A percentile compares a stretch with the other conserved stretches of the same genome.
These are phyloP conservation scores for Dolichomitus sp. DNA, from an alignment of 2,888 invertebrate species.

Conservation along the genomic window DNA sequence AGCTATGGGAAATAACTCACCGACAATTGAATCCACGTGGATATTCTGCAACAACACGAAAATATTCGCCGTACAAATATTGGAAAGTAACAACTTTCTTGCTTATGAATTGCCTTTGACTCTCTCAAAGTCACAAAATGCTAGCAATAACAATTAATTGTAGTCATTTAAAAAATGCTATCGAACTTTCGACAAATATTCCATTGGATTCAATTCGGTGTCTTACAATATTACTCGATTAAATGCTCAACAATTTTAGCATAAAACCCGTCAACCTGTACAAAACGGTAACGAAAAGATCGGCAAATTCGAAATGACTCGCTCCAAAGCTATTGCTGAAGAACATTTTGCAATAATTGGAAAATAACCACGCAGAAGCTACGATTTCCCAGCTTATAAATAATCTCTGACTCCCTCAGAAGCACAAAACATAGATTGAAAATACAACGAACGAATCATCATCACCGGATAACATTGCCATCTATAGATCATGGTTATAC, in stretches of 20 bases:
- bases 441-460: conserved; percentile 15
- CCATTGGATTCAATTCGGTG: too few relatives aligned
- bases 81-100: neutral
- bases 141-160: too few relatives aligned
- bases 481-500: conserved; percentile 23
- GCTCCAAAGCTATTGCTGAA: neutral
- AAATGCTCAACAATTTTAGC: neutral
- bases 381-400: conserved; percentile 26
- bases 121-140: neutral
- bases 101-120: conserved; percentile 26
- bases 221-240: too few relatives aligned
- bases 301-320: neutral
- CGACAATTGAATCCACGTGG: too few relatives aligned
- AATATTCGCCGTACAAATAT: too few relatives aligned
- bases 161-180: neutral
- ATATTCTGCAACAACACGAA: too few relatives aligned
- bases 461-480: conserved; percentile 29
- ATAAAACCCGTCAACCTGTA: neutral
- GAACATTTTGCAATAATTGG: conserved; percentile 8
- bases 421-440: neutral
- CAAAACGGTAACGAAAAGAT: neutral
- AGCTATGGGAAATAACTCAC: too few relatives aligned
- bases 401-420: conserved; percentile 15
- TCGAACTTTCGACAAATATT: neutral
- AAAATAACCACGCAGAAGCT: neutral